phyloP scores from a whole-genome alignment of 2,113 vertebrate species.

The Chloroceryle aenea region DNA sequence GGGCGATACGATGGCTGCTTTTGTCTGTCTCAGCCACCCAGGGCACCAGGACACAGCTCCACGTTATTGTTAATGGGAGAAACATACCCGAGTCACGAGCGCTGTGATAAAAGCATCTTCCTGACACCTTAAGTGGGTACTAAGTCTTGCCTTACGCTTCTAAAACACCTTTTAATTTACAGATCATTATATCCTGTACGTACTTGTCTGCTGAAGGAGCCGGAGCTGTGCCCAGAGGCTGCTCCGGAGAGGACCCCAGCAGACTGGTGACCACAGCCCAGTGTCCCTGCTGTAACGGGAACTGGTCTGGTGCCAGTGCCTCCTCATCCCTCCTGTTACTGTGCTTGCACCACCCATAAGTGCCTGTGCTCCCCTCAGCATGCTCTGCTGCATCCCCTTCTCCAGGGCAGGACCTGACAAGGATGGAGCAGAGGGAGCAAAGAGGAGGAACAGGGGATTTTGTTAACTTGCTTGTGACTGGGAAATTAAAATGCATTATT shows the following conservation, averaged over 20 bases:
- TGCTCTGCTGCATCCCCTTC: accelerated
- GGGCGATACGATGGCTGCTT: accelerated
- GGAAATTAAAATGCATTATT: constrained; percentile 31
- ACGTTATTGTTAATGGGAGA: not conserved
- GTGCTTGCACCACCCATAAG: not conserved
- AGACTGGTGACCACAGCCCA: not conserved
- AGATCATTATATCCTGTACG: not conserved
- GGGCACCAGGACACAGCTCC: not conserved
- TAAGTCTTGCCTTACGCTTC: not conserved
- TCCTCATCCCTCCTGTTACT: not conserved
- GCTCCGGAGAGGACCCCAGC: not conserved
- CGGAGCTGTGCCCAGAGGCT: not conserved
- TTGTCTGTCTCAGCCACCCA: not conserved
- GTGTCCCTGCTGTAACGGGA: accelerated
- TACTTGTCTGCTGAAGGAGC: not conserved
- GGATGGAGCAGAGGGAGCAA: not conserved
- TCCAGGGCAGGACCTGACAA: not conserved
- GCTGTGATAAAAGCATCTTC: not conserved
- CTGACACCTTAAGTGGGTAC: not conserved
- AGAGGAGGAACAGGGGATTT: accelerated
- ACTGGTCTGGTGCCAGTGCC: accelerated
- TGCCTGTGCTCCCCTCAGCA: accelerated
- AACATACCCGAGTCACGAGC: accelerated
- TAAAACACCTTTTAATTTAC: not conserved
- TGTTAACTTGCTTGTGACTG: not conserved